Base-by-base conservation (phyloP, 2,797 vertebrate species). In the Sebastes aleutianus region DNA sequence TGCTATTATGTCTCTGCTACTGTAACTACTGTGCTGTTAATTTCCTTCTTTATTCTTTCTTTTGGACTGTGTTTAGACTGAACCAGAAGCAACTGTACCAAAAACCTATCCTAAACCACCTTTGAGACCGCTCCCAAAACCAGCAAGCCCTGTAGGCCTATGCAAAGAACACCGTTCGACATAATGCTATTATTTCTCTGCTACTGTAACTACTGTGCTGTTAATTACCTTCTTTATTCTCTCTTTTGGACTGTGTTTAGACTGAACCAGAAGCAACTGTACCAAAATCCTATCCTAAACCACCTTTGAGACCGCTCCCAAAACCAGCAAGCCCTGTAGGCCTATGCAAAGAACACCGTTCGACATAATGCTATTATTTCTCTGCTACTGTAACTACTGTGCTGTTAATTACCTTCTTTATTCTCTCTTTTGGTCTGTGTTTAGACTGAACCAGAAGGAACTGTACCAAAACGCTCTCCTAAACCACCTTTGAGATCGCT, bases 391-490 rank as follows among this genome's bases (percentile, higher is more conserved):
- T 36, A 36, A 36, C 11, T 36, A 36, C 34, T 36, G 11, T 12
- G 11, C 6, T 71, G 26, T 14, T 70, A 67, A 50, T 79, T 14
- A 14, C 1, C 7, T 5, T 16, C 4, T 70, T 27, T 61, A 1
- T 36, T 36, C 11, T 16, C 58, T 70, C 6, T 43, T 75, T 3
- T 83, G 13, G 7, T 13, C 22, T 36, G 34, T 36, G 34, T 36
- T 67, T 65, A 94, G 94, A n/a, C 26, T 14, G 67, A 64, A 53
- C 29, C 75, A 43, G 78, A 89, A 32, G 36, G 76, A 24, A 10
- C 20, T 0, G 57, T 10, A 5, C 72, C 31, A 1, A 86, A 77
- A 63, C 20, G 24, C 0, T 13, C 68, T 39, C 85, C 76, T 2
- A 82, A 86, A 69, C 72, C 34, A 10, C 2, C 29, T 3, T 18